phyloP scores from a whole-genome alignment of 1,140 invertebrate genomes.

The Drosophila pruinosa region DNA sequence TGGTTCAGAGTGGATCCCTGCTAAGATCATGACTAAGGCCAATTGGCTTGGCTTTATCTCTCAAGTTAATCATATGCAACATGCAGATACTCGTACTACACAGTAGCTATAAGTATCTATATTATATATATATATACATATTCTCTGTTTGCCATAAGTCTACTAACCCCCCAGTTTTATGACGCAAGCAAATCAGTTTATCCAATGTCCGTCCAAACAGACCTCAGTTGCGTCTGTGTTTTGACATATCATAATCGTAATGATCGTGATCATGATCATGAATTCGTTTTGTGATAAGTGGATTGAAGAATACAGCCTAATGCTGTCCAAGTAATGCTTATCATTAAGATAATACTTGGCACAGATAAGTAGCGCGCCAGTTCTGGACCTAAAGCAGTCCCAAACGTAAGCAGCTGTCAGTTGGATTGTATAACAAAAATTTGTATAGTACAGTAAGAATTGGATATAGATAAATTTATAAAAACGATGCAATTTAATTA shows the following conservation, averaged over 20 bases:
- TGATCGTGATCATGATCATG: conserved; percentile 39
- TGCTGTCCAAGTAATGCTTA: conserved; percentile 19
- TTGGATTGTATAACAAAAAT: conserved; percentile 29
- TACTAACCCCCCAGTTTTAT: conserved; percentile 22
- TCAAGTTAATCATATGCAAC: neutral
- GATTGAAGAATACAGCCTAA: conserved; percentile 6
- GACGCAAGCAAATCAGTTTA: conserved; percentile 17
- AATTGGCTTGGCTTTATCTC: conserved; percentile 15
- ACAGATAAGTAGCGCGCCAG: conserved; percentile 20
- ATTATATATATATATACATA: neutral
- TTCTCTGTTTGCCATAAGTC: conserved; percentile 17
- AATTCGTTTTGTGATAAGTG: conserved; percentile 23
- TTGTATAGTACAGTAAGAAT: neutral
- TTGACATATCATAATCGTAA: conserved; percentile 5
- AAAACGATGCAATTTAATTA: too few relatives aligned
- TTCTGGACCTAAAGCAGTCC: conserved; percentile 2
- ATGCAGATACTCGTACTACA: too few relatives aligned
- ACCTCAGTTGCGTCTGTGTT: conserved; percentile 10
- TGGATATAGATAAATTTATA: neutral
- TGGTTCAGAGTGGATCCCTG: conserved; percentile 18
- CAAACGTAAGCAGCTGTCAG: conserved; percentile 11
- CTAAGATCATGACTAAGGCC: conserved; percentile 28
- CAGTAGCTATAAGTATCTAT: neutral
- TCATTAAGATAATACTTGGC: conserved; percentile 11
- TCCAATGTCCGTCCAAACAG: conserved; percentile 2